These are phyloP conservation scores for Eupleurogrammus muticus DNA, from an alignment of 2,797 vertebrate genomes.

Conservation along the genomic window DNA sequence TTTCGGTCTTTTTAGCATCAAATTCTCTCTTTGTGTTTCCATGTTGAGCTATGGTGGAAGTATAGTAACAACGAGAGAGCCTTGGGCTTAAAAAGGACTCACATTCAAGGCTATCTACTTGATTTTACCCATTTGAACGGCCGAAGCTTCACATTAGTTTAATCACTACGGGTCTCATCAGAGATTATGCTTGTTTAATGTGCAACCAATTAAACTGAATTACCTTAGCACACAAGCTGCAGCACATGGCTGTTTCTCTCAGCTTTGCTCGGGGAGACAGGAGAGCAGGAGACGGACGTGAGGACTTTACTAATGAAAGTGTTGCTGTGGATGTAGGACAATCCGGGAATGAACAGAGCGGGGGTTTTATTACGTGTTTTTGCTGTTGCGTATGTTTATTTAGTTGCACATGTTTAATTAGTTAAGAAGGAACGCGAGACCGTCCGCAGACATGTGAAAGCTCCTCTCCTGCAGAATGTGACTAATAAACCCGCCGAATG, in stretches of 20 bases:
- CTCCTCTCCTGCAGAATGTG: slow-evolving; percentile 14
- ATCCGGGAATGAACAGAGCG: background rate
- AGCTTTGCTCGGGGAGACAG: slow-evolving; percentile 28
- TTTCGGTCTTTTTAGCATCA: background rate
- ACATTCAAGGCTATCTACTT: too few relatives aligned
- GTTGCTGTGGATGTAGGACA: slow-evolving; percentile 11
- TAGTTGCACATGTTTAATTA: background rate
- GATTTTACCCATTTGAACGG: too few relatives aligned
- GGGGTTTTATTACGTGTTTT: background rate
- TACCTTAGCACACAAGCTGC: slow-evolving; percentile 53
- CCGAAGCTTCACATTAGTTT: too few relatives aligned
- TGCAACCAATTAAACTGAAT: slow-evolving; percentile 60
- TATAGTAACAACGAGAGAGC: too few relatives aligned
- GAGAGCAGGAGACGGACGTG: slow-evolving; percentile 13
- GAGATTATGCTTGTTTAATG: slow-evolving; percentile 56
- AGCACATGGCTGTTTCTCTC: slow-evolving; percentile 40
- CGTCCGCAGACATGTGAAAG: slow-evolving; percentile 2
- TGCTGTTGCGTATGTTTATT: background rate
- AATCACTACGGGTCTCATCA: slow-evolving; percentile 18
- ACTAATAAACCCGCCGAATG: slow-evolving; percentile 4
- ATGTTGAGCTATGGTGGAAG: too few relatives aligned
- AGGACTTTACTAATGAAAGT: slow-evolving; percentile 1
- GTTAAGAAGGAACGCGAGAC: slow-evolving; percentile 17
- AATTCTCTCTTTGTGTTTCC: too few relatives aligned
- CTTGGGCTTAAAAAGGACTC: too few relatives aligned